Conservation (phyloP, 2,797 vertebrate species). For the Meriones psammophilus region DNA sequence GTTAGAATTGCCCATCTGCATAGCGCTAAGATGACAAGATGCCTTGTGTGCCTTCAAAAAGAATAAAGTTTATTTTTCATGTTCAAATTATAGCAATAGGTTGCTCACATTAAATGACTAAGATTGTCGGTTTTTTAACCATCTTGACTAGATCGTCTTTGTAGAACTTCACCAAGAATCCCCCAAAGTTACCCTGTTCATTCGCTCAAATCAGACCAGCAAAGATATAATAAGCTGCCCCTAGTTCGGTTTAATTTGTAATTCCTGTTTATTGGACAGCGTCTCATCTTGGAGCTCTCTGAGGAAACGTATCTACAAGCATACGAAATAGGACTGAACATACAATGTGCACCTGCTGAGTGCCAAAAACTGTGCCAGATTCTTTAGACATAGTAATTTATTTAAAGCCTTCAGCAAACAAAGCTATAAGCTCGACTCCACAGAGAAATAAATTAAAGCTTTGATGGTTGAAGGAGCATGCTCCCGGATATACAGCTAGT, state of each 20-base stretch:
- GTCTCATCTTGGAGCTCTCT: constrained; percentile 44
- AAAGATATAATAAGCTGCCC: constrained; percentile 35
- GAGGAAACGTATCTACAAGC: constrained; percentile 35
- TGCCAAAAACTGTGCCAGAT: constrained; percentile 61
- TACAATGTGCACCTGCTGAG: neutral
- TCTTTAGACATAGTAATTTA: constrained; percentile 64
- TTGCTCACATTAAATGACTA: constrained; percentile 44
- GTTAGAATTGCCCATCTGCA: neutral
- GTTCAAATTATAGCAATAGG: constrained; percentile 32
- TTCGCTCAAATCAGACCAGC: constrained; percentile 60
- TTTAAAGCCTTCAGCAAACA: constrained; percentile 74
- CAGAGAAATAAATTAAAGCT: constrained; percentile 68
- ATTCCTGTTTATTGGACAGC: constrained; percentile 33
- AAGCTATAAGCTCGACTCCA: constrained; percentile 68
- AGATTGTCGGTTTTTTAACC: constrained; percentile 1
- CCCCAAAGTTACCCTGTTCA: constrained; percentile 26
- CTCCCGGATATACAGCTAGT: constrained; percentile 36
- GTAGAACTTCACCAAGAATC: constrained; percentile 26
- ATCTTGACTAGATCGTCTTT: constrained; percentile 39
- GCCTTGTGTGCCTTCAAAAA: neutral
- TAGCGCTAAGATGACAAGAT: neutral
- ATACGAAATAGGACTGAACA: constrained; percentile 45
- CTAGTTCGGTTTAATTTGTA: constrained; percentile 32
- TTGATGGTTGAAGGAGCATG: constrained; percentile 54
- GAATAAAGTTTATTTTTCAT: constrained; percentile 15